phyloP scores from a whole-genome alignment of 2,797 vertebrate genomes.

The Hapalemur alaotrensis region DNA sequence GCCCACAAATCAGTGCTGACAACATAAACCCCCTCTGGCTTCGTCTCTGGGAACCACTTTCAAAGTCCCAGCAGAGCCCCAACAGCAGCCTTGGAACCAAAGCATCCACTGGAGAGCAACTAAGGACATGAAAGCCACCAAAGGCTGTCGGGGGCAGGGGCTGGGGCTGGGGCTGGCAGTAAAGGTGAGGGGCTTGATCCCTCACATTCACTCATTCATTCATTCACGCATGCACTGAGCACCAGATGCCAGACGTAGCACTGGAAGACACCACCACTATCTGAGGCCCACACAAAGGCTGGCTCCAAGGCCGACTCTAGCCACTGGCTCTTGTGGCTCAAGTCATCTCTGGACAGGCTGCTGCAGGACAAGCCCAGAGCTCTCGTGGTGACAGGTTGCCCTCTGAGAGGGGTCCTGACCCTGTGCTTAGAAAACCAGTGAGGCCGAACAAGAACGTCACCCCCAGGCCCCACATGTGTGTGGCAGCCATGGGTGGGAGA shows the following conservation, averaged over 20 bases:
- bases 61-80: background rate
- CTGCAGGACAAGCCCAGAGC: background rate
- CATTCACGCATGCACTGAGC: background rate
- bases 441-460: too few species aligned
- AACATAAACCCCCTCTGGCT: background rate
- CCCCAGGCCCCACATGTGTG: background rate
- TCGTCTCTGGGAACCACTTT: background rate
- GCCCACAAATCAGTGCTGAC: too few species aligned
- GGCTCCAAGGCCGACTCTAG: background rate
- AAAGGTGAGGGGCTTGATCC: background rate
- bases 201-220: background rate
- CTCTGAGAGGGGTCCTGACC: background rate
- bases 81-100: background rate
- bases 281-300: background rate
- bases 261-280: background rate
- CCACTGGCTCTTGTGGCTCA: background rate
- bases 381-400: too few species aligned
- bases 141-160: background rate
- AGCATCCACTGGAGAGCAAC: background rate
- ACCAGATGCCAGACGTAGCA: background rate
- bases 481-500: accelerated
- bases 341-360: background rate
- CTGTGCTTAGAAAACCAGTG: background rate
- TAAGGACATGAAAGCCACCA: background rate
- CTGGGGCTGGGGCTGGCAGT: accelerated